phyloP scores from a whole-genome alignment of 2,113 vertebrate genomes.

The Panthera tigris region DNA sequence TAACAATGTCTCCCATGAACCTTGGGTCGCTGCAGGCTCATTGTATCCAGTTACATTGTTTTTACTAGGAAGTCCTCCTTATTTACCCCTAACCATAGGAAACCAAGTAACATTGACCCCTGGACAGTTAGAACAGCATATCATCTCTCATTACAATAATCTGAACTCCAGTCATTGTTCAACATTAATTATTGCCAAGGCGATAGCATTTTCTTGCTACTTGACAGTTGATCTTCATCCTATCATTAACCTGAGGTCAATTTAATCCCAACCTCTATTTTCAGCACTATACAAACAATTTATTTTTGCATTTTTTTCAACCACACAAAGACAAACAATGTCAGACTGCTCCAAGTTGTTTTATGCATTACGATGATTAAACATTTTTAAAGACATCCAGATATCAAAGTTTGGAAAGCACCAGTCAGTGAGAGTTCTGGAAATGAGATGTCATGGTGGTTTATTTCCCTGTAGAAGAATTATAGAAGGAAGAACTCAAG shows the following conservation, averaged over 20 bases:
- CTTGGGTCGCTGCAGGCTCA: slow-evolving; percentile 77
- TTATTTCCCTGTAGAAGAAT: slow-evolving; percentile 47
- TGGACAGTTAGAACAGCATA: slow-evolving; percentile 78
- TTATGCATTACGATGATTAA: slow-evolving; percentile 74
- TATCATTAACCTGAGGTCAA: slow-evolving; percentile 81
- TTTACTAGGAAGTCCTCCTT: slow-evolving; percentile 82
- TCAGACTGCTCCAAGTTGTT: slow-evolving; percentile 67
- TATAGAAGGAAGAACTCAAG: neutral
- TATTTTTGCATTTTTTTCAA: slow-evolving; percentile 76
- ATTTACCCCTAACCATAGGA: slow-evolving; percentile 82
- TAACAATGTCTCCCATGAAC: slow-evolving; percentile 81
- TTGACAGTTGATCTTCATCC: slow-evolving; percentile 85
- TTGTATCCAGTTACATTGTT: slow-evolving; percentile 82
- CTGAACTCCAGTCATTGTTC: slow-evolving; percentile 81
- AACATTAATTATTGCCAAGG: slow-evolving; percentile 86
- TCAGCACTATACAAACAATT: slow-evolving; percentile 74
- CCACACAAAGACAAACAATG: slow-evolving; percentile 78
- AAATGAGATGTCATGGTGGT: slow-evolving; percentile 36
- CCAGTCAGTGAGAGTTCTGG: neutral
- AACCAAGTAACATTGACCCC: slow-evolving; percentile 85
- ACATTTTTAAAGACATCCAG: slow-evolving; percentile 71
- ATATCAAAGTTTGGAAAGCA: slow-evolving; percentile 41
- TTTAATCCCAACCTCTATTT: slow-evolving; percentile 84
- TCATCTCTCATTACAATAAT: slow-evolving; percentile 86
- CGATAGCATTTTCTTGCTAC: slow-evolving; percentile 78